A percentile compares a stretch with the other conserved stretches of the same genome.
These are phyloP conservation scores for Zaprionus bogoriensis DNA, from an alignment of 2,888 invertebrate genomes.

Conservation along the genomic window DNA sequence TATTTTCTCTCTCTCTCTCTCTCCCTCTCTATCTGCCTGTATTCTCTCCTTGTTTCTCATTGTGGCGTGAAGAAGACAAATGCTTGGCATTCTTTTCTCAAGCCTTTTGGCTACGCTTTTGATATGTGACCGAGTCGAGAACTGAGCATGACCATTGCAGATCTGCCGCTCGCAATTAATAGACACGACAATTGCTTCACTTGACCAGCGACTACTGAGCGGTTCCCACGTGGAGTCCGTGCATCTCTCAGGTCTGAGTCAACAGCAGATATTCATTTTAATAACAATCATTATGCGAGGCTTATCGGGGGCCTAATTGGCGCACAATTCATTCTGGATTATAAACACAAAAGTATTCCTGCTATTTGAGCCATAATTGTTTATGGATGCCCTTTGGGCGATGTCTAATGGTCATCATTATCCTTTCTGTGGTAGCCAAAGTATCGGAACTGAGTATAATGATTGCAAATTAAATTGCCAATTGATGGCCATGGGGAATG, in stretches of 20 bases:
- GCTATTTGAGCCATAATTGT: slow-evolving; percentile 21
- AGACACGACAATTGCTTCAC: slow-evolving; percentile 48
- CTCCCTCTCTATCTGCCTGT: slow-evolving; percentile 10
- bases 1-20: slow-evolving; percentile 7
- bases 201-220: neutral
- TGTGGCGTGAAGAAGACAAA: slow-evolving; percentile 74
- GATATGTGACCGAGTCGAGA: slow-evolving; percentile 62
- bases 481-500: slow-evolving; percentile 27
- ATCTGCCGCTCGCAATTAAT: slow-evolving; percentile 62
- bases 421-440: slow-evolving; percentile 51
- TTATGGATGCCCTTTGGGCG: slow-evolving; percentile 3
- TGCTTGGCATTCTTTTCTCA: slow-evolving; percentile 71
- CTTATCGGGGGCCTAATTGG: slow-evolving; percentile 53
- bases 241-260: slow-evolving; percentile 20
- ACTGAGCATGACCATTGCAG: slow-evolving; percentile 31
- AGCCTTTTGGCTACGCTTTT: slow-evolving; percentile 74
- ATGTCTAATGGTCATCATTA: slow-evolving; percentile 50
- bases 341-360: slow-evolving; percentile 11
- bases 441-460: slow-evolving; percentile 34
- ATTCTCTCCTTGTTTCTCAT: slow-evolving; percentile 7
- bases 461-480: slow-evolving; percentile 54
- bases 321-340: slow-evolving; percentile 54
- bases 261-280: slow-evolving; percentile 38
- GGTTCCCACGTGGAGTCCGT: slow-evolving; percentile 62
- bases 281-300: slow-evolving; percentile 63